phyloP scores from a whole-genome alignment of 2,113 vertebrate genomes.

The Antidorcas marsupialis region DNA sequence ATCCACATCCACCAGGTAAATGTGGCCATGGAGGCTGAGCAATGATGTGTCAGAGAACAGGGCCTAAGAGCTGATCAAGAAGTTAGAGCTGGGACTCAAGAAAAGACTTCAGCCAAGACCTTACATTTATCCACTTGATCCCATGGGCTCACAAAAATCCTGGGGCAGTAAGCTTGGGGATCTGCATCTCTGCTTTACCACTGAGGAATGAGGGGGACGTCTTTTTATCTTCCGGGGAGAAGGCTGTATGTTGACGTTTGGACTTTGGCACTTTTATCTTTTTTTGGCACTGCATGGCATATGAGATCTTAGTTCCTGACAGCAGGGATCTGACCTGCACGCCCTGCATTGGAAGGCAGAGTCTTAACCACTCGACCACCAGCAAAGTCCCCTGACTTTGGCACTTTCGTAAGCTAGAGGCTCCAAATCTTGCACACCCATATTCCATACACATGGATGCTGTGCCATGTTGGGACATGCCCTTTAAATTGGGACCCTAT shows the following conservation, averaged over 20 bases:
- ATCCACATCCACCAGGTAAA: not conserved
- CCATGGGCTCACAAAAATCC: not conserved
- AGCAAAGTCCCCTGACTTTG: not conserved
- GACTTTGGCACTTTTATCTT: not conserved
- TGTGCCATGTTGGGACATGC: not conserved
- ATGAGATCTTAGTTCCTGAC: not conserved
- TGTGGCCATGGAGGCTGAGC: not conserved
- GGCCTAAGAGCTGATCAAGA: not conserved
- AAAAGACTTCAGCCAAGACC: not conserved
- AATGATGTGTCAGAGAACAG: not conserved
- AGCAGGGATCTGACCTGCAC: not conserved
- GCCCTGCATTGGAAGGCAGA: not conserved
- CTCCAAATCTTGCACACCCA: rapidly evolving
- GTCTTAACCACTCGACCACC: not conserved
- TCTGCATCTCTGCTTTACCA: not conserved
- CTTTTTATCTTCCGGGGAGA: not conserved
- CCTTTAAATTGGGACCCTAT: not conserved
- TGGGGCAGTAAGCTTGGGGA: not conserved
- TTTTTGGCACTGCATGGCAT: not conserved
- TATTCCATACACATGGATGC: too few species aligned
- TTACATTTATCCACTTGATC: not conserved
- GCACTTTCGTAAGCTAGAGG: rapidly evolving
- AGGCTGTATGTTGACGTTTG: not conserved
- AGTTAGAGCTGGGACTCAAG: too few species aligned
- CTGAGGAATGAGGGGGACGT: rapidly evolving